Percentiles rank a stretch among this genome's conserved stretches.
Conservation (phyloP, 35 echinoderm and acorn worm species). For the Ptychodera flava region DNA sequence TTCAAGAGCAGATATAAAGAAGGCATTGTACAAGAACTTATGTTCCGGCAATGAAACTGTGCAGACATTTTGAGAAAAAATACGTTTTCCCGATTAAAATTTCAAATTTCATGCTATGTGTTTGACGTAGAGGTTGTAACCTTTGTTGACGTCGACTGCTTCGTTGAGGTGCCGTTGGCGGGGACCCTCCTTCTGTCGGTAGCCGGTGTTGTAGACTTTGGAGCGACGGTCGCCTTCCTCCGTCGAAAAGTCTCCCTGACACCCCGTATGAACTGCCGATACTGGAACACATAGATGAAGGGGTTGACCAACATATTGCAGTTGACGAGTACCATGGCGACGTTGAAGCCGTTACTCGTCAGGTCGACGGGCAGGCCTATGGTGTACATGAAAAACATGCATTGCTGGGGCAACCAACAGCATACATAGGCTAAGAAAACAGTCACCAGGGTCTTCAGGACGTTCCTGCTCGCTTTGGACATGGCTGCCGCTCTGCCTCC, state of each 20-base stretch:
- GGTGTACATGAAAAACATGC: slow-evolving; percentile 59
- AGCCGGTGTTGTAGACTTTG: too few relatives aligned
- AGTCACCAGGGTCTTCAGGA: slow-evolving; percentile 65
- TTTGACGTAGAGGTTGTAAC: too few relatives aligned
- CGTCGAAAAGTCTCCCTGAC: slow-evolving; percentile 18
- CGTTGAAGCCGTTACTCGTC: slow-evolving; percentile 26
- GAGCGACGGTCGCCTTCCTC: not conserved
- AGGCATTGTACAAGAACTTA: too few relatives aligned
- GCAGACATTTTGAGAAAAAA: too few relatives aligned
- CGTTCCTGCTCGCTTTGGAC: slow-evolving; percentile 38
- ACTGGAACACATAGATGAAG: slow-evolving; percentile 52
- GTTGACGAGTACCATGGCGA: slow-evolving; percentile 35
- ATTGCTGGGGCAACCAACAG: slow-evolving; percentile 79
- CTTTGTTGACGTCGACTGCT: too few relatives aligned
- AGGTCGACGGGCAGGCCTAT: slow-evolving; percentile 45
- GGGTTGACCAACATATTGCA: slow-evolving; percentile 70
- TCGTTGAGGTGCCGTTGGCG: too few relatives aligned
- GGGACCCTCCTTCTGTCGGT: too few relatives aligned
- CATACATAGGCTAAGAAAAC: slow-evolving; percentile 67
- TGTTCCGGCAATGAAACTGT: too few relatives aligned
- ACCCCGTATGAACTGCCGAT: slow-evolving; percentile 43
- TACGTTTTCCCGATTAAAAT: too few relatives aligned
- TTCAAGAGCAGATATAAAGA: too few relatives aligned
- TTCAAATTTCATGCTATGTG: too few relatives aligned
- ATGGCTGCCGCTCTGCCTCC: not conserved